A percentile compares a stretch with the other conserved stretches of the same genome.
Conservation (phyloP, 35 echinoderm and acorn worm genomes). For the Ophiothrix spiculata region DNA sequence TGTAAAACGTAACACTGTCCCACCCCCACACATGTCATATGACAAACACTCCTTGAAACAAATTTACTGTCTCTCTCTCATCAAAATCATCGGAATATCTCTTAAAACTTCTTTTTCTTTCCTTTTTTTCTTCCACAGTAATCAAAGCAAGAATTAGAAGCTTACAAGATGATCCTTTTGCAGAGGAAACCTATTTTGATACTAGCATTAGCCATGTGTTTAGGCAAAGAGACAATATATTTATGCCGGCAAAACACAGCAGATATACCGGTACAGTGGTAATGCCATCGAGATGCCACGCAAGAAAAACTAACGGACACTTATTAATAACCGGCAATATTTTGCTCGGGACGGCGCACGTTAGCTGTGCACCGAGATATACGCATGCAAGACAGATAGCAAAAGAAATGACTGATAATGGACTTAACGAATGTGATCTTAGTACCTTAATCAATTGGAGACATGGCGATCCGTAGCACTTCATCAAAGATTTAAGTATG, state of each 20-base stretch:
- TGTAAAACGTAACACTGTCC: too few species aligned
- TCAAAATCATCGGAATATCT: not conserved
- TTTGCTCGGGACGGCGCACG: constrained; percentile 40
- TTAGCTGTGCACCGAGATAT: constrained; percentile 51
- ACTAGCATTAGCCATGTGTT: constrained; percentile 48
- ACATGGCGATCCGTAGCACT: not conserved
- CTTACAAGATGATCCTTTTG: constrained; percentile 31
- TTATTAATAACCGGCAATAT: constrained; percentile 67
- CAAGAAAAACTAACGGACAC: constrained; percentile 51
- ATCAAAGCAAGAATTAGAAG: constrained; percentile 58
- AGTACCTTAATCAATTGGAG: constrained; percentile 20
- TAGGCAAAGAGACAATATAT: constrained; percentile 51
- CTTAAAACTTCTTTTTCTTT: not conserved
- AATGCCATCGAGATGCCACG: constrained; percentile 49
- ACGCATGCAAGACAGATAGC: constrained; percentile 55
- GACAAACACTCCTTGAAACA: too few species aligned
- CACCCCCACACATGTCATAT: too few species aligned
- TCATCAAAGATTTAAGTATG: too few species aligned
- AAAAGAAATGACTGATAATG: constrained; percentile 48
- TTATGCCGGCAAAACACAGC: constrained; percentile 55
- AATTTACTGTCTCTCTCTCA: too few species aligned
- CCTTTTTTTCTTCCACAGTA: constrained; percentile 31
- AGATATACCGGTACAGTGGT: constrained; percentile 59
- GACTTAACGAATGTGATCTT: constrained; percentile 69
- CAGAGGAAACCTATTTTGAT: constrained; percentile 58